These are phyloP conservation scores for Ptychochromis oligacanthus DNA, from an alignment of 2,113 vertebrate species.

Conservation along the genomic window DNA sequence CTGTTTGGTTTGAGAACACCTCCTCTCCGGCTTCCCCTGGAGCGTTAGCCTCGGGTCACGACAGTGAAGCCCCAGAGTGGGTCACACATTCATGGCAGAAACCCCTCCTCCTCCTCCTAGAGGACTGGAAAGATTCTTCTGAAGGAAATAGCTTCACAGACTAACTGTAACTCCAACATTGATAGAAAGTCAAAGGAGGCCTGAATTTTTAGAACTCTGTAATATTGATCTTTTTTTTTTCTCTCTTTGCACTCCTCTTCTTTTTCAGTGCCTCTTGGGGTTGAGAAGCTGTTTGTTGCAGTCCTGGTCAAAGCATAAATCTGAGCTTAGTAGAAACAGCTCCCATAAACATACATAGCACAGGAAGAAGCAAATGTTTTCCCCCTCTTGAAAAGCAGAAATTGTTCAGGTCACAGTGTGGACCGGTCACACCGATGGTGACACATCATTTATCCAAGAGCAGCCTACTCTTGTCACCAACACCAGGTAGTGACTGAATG, in stretches of 20 bases:
- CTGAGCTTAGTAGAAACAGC: slow-evolving; percentile 26
- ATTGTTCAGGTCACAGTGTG: slow-evolving; percentile 68
- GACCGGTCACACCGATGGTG: slow-evolving; percentile 72
- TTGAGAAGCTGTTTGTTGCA: slow-evolving; percentile 63
- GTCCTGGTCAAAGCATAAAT: slow-evolving; percentile 57
- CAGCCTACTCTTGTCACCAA: slow-evolving; percentile 44
- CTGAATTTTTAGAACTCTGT: slow-evolving; percentile 41
- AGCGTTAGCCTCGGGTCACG: slow-evolving; percentile 46
- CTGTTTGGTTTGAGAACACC: slow-evolving; percentile 49
- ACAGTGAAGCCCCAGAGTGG: slow-evolving; percentile 23
- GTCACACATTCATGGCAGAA: slow-evolving; percentile 44
- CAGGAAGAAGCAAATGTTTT: slow-evolving; percentile 24
- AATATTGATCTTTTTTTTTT: slow-evolving; percentile 52
- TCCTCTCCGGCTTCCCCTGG: slow-evolving; percentile 31
- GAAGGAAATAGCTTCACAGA: slow-evolving; percentile 8
- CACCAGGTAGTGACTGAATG: slow-evolving; percentile 35
- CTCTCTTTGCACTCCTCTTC: slow-evolving; percentile 39
- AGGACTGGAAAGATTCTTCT: slow-evolving; percentile 40
- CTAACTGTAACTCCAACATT: slow-evolving; percentile 48
- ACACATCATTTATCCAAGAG: slow-evolving; percentile 57
- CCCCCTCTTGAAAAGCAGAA: slow-evolving; percentile 28
- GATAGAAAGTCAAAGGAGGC: slow-evolving; percentile 55
- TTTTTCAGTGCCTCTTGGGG: slow-evolving; percentile 22
- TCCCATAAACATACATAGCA: slow-evolving; percentile 8
- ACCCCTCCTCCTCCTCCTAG: slow-evolving; percentile 9